Evolutionary conservation across 2,888 invertebrate genomes (phyloP).

Genomic region (Ernsta delagoae): DNA sequence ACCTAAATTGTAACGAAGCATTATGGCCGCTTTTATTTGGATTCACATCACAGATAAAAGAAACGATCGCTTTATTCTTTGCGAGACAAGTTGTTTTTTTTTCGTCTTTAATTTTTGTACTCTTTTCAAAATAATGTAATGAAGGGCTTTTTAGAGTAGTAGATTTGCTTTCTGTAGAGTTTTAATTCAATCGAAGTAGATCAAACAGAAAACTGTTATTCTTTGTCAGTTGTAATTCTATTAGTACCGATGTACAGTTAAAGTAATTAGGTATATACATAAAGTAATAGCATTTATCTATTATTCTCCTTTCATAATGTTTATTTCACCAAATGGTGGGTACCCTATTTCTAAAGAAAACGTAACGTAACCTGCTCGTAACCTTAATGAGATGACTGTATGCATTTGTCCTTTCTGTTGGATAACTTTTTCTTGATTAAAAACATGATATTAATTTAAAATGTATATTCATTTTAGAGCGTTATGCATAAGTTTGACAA

Average conservation of each 20-base stretch:
- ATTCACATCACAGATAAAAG: conserved; percentile 34
- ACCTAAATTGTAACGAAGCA: conserved; percentile 30
- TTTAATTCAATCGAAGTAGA: conserved; percentile 7
- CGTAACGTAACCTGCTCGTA: too few species aligned
- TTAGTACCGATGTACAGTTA: neutral
- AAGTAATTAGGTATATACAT: neutral
- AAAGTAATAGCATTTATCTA: too few species aligned
- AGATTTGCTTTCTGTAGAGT: neutral
- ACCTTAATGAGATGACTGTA: too few species aligned
- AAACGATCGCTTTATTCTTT: conserved; percentile 27
- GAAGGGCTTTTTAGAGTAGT: conserved; percentile 14
- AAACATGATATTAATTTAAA: too few species aligned
- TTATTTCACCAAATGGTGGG: too few species aligned
- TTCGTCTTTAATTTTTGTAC: conserved; percentile 28
- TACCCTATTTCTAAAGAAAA: too few species aligned
- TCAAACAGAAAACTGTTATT: neutral
- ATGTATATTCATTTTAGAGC: too few species aligned
- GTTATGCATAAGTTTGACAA: conserved; percentile 12
- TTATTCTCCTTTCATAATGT: too few species aligned
- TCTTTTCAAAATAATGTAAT: conserved; percentile 23
- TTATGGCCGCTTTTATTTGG: conserved; percentile 30
- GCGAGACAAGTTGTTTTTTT: conserved; percentile 24
- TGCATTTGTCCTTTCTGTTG: too few species aligned
- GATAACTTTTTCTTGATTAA: too few species aligned
- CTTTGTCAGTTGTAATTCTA: neutral